Base-by-base conservation (phyloP, 1,140 invertebrate genomes). In the Drosophila pseudoananassae region DNA sequence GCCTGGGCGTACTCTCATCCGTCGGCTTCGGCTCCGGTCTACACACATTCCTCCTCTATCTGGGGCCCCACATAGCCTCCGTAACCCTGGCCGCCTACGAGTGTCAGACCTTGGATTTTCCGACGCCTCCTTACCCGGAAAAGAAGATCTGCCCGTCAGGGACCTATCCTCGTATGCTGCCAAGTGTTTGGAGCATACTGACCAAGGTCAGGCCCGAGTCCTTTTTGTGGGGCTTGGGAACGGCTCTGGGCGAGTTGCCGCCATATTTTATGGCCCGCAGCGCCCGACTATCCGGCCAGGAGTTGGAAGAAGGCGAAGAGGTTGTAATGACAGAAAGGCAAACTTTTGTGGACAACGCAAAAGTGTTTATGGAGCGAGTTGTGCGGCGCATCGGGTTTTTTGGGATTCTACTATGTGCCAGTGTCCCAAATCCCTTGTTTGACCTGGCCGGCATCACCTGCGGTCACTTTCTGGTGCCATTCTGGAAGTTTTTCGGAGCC, bases 401-500 rank as follows among this genome's bases (percentile, higher is more conserved):
- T 63, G 99, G 98, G 7, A 99, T 99, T 76, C 92, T 99, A 38
- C 95, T 98, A 0, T 99, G 98, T 93, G 99, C 99, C 15, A 98
- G 98, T 56, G 97, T 99, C 85, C 99, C 99, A 5, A 99, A 99
- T 94, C 99, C 99, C 0, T 92, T 99, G 47, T 99, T 99, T 92
- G 99, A 99, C 92, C 93, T 99, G 74, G 99, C 99, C 54, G 99
- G 99, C 0, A 96, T 99, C n/a, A 99, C 98, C 0, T 99, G 99
- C 92, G 99, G 99, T 5, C 98, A 99, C 93, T 99, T 99, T 92
- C 93, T 99, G 25, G 97, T 99, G 77, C 98, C 99, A 10, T 99
- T 99, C 93, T 99, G 98, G 98, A 99, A 98, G 45, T 99, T 99
- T 93, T 99, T 99, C 92, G 98, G 98, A 45, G 99, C 99, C 50